Base-by-base conservation (phyloP, 1,140 invertebrate species). In the Physella acuta region DNA sequence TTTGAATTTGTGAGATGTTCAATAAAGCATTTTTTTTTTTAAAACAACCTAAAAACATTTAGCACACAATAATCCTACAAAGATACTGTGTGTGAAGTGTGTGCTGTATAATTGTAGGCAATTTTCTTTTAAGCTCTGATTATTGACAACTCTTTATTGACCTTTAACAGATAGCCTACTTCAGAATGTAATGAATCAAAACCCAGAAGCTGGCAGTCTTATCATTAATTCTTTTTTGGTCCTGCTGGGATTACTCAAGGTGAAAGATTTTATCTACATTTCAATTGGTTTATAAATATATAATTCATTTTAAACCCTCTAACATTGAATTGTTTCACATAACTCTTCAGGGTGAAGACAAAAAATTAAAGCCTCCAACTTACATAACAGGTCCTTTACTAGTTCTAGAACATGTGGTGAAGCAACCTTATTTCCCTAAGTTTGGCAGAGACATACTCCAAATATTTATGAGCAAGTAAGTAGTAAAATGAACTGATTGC, bases 221-320 rank as follows among this genome's bases (percentile, higher is more conserved):
- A 84, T 91, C 2, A 88, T 89, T 68, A 92, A 93, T 78, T 84
- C 85, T 62, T 79, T 92, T 28, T 82, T 92, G 2, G 88, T 91
- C 17, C 86, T 89, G 77, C 80, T 92, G 65, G 90, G 90, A 31
- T 83, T 93, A 24, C 85, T 93, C 52, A 92, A 92, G 82, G 89
- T 90, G 85, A 65, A 51, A 58, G 17, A 26, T 34, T 30, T 52
- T 37, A 17, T 20, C 17, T 17, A 16, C 36, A 55, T 55, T 20
- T 20, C 24, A 55, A 55, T 55, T 28, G 8, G 17, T 24, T 28
- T 55, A 49, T 14, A 24, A 16, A 24, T 26, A 30, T 51, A 4
- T 64, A 4, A 49, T 64, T 17, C 16, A 44, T 34, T 16, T 16
- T 60, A 20, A 14, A 55, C 26, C 17, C 53, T 55, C 11, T 44